Evolutionary conservation across 2,113 vertebrate genomes (phyloP).

Genomic region (Psittacula cyanocephala): DNA sequence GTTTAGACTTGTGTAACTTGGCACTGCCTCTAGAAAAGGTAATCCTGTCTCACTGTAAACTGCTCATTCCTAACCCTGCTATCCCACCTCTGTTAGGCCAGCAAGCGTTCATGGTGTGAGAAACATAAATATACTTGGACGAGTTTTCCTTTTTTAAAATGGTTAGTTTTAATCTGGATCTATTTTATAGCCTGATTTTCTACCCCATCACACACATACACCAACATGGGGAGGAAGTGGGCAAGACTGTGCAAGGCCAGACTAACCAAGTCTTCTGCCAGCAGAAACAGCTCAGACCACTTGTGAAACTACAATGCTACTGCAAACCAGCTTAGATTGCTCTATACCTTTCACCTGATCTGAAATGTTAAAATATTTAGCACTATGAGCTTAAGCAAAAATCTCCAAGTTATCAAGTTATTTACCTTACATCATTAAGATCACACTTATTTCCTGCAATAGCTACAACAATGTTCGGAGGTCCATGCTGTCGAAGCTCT

Average conservation of each 20-base stretch:
- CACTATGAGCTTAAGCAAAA: neutral
- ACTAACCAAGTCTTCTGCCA: neutral
- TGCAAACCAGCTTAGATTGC: neutral
- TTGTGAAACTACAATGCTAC: neutral
- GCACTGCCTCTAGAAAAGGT: constrained; percentile 25
- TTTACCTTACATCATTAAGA: constrained; percentile 91
- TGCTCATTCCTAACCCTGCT: constrained; percentile 16
- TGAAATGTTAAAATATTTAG: neutral
- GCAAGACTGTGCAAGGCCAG: neutral
- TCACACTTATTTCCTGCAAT: constrained; percentile 98
- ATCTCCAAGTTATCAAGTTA: neutral
- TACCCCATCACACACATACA: neutral
- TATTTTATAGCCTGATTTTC: neutral
- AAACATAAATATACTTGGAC: neutral
- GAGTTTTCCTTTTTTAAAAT: neutral
- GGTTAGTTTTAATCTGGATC: neutral
- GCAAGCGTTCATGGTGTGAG: neutral
- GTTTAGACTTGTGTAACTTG: constrained; percentile 52
- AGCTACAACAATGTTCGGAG: constrained; percentile 96
- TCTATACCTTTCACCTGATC: neutral
- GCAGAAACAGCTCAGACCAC: neutral
- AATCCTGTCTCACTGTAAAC: constrained; percentile 39
- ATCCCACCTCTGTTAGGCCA: neutral
- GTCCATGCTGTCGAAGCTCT: constrained; percentile 94
- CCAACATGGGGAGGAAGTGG: neutral